phyloP scores from a whole-genome alignment of 2,113 vertebrate genomes.

The Circaetus gallicus region DNA sequence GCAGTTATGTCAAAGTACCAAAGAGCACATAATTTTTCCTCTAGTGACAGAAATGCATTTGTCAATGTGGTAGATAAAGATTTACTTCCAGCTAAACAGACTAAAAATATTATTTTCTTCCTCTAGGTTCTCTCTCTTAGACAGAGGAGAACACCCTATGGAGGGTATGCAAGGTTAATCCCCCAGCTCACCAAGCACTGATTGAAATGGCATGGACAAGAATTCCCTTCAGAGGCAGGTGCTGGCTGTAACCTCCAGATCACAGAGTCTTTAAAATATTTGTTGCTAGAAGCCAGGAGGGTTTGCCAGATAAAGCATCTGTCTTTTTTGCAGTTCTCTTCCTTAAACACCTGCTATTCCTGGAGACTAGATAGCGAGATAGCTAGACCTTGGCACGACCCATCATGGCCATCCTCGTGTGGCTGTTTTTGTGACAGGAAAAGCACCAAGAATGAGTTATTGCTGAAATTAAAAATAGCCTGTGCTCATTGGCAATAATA shows the following conservation, averaged over 20 bases:
- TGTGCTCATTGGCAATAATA: constrained; percentile 11
- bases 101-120: background rate
- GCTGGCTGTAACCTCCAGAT: background rate
- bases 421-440: background rate
- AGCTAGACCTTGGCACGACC: background rate
- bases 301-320: background rate
- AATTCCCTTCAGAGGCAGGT: background rate
- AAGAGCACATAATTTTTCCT: background rate
- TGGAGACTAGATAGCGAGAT: background rate
- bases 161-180: background rate
- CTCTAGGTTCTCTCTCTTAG: background rate
- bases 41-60: background rate
- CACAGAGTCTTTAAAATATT: background rate
- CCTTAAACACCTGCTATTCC: constrained; percentile 4
- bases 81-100: background rate
- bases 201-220: background rate
- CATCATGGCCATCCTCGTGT: background rate
- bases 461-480: constrained; percentile 1
- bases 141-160: background rate
- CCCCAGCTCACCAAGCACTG: background rate
- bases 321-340: background rate
- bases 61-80: background rate
- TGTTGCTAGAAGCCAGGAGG: background rate
- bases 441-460: background rate
- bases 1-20: background rate